Base-by-base conservation (phyloP, 1,140 invertebrate genomes). In the Bombus soroeensis region DNA sequence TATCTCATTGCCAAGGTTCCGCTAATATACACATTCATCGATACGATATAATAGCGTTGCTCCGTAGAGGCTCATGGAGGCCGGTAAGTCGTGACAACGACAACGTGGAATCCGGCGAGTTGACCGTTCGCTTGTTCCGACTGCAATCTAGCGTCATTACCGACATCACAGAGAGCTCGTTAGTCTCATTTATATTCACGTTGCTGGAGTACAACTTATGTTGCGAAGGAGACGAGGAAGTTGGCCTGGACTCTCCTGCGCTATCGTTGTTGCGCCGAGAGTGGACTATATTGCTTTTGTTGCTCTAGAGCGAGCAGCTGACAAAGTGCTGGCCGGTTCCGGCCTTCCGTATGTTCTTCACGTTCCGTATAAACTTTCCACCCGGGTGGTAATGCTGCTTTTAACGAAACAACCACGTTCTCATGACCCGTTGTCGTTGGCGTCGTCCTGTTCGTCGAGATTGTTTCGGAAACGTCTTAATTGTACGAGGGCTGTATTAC, bases 161-260 rank as follows among this genome's bases (percentile, higher is more conserved):
- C 86, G 89, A 91, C 94, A 94, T 94, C 95, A 93, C 94, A 92
- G 91, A 92, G 91, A 93, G 93, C 94, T 95, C 93, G 94, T 95
- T 95, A 95, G 94, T 94, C 94, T 95, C 94, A 94, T 95, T 95
- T 95, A 95, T 94, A 95, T 95, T 91, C 89, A 89, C 88, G 87
- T 86, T 87, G 82, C 64, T 88, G 72, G 81, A 73, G 83, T 77
- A 83, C 75, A 83, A 90, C 88, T 88, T 91, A 89, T 87, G 83
- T 87, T 85, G 77, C 84, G 72, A 87, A 86, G 89, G 86, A 87
- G 78, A 90, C 73, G 86, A 90, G 81, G 81, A 89, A 86, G 89
- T 79, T 90, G 75, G 77, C 77, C 59, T 68, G 71, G 57, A 34
- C 72, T 37, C 57, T 85, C 87, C 79, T 83, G 87, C 73, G 77